Evolutionary conservation across 2,888 invertebrate species (phyloP).

Genomic region (Pyrrhia umbra): DNA sequence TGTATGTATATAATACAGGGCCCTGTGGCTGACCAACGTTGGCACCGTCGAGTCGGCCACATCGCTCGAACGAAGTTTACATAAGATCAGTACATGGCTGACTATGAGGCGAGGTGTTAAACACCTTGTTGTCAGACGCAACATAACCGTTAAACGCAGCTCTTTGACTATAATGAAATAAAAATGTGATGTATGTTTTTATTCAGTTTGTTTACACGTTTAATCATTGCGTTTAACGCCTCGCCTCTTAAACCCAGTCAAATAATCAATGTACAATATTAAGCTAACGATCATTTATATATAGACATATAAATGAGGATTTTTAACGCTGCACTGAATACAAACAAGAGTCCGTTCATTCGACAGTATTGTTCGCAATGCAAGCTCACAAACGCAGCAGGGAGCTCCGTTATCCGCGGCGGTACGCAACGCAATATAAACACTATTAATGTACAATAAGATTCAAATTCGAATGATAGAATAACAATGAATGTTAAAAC

Average conservation of each 20-base stretch:
- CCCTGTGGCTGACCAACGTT: conserved; percentile 36
- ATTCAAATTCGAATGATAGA: conserved; percentile 39
- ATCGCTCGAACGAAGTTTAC: conserved; percentile 50
- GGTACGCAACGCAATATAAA: conserved; percentile 51
- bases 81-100: conserved; percentile 50
- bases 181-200: conserved; percentile 38
- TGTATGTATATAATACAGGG: conserved; percentile 62
- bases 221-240: conserved; percentile 31
- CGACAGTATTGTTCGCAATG: conserved; percentile 29
- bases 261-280: conserved; percentile 62
- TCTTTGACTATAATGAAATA: conserved; percentile 22
- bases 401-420: conserved; percentile 46
- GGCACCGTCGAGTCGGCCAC: conserved; percentile 33
- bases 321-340: conserved; percentile 50
- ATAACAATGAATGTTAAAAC: conserved; percentile 39
- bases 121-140: conserved; percentile 7
- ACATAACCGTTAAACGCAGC: conserved; percentile 17
- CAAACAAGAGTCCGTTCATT: conserved; percentile 36
- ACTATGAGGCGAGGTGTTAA: conserved; percentile 19
- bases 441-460: conserved; percentile 50
- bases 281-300: conserved; percentile 62
- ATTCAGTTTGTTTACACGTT: conserved; percentile 14
- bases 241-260: conserved; percentile 26
- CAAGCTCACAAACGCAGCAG: conserved; percentile 45
- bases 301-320: conserved; percentile 54